Evolutionary conservation across 2,113 vertebrate species (phyloP), one percentile per base, ranked within the genome.

Genomic region (Oreochromis aureus): DNA sequence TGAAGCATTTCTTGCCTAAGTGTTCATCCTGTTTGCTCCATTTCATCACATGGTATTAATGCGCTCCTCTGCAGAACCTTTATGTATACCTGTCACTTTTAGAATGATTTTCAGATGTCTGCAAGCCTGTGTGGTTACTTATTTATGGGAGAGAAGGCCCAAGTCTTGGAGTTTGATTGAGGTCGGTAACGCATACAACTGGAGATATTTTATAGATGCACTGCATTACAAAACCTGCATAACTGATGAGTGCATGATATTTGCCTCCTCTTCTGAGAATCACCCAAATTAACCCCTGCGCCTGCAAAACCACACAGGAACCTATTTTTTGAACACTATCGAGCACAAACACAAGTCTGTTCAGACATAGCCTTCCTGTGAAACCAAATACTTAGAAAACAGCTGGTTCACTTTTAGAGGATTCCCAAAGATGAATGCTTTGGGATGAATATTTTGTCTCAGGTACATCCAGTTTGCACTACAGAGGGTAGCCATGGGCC

Each of bases 301-400:
- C 81, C 63, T 69, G 41, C 63, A 39, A 88, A 92, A 90, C 89
- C 91, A 87, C 91, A 93, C 86, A 90, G 91, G 90, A 93, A 93
- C 81, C 73, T 8, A 15, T 24, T 27, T 51, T 81, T 71, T 1
- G n/a, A 53, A 44, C 8, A 51, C 7, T 19, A 39, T 10, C 6
- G 4, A 56, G 36, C 34, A 53, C n/a, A 53, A 46, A 79, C 80
- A 56, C 69, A 81, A 32, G 34, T 61, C 69, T 51, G 44, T 15
- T 73, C 10, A 61, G 12, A 39, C 55, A 66, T 6, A 81, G 10
- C 11, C 55, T 80, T 36, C 12, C 30, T 12, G 12, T 39, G 56
- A 59, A 73, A 83, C 44, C 55, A 86, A 41, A 84, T 22, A 58
- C 81, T 81, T 54, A 8, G 63, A 87, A 89, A 87, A 78, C 54